These are phyloP conservation scores for Pelobates cultripes DNA, from an alignment of 2,797 vertebrate species.

Conservation along the genomic window DNA sequence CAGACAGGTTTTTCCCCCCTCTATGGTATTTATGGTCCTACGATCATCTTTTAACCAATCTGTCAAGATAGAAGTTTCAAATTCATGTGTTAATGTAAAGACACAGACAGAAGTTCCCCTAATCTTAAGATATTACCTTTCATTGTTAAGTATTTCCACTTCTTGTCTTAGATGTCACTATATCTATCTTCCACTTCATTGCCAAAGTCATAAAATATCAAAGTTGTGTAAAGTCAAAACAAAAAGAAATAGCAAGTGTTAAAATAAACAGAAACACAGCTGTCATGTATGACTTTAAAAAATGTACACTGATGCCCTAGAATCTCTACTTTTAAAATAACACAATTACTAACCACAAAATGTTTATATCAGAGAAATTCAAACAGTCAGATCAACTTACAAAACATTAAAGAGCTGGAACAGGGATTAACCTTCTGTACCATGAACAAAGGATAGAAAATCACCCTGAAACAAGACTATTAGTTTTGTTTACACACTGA, in stretches of 20 bases:
- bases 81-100: conserved; percentile 28
- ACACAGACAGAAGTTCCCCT: not conserved
- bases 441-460: conserved; percentile 19
- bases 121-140: conserved; percentile 16
- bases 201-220: conserved; percentile 38
- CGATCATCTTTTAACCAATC: conserved; percentile 12
- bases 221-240: conserved; percentile 35
- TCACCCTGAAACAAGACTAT: not conserved
- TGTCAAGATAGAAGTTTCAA: conserved; percentile 1
- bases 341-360: conserved; percentile 41
- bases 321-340: conserved; percentile 32
- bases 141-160: conserved; percentile 13
- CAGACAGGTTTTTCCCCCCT: not conserved
- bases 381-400: conserved; percentile 42
- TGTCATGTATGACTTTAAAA: conserved; percentile 26
- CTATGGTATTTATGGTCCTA: conserved; percentile 18
- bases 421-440: conserved; percentile 32
- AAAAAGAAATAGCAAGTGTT: conserved; percentile 42
- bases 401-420: conserved; percentile 37
- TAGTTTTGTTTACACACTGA: not conserved
- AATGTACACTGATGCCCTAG: conserved; percentile 19
- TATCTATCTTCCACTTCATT: conserved; percentile 8
- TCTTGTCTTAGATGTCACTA: conserved; percentile 25
- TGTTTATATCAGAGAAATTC: conserved; percentile 30
- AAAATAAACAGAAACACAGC: conserved; percentile 52